Percentiles rank a stretch among this genome's conserved stretches.
Conservation (phyloP, 2,113 vertebrate genomes). For the Loxodonta africana region DNA sequence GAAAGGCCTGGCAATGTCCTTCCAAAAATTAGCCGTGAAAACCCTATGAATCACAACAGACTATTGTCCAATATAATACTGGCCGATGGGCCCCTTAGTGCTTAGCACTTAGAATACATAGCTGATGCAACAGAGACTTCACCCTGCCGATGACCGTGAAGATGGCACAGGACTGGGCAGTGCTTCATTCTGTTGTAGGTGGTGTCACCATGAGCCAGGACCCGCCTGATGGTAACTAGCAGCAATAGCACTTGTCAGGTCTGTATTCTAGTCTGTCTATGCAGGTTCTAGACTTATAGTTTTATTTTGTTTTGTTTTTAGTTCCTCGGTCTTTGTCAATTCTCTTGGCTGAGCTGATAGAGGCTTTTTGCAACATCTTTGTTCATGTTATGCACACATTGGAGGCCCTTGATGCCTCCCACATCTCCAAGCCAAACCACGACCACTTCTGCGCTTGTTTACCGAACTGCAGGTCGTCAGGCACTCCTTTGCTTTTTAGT, state of each 20-base stretch:
- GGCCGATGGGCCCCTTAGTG: no score
- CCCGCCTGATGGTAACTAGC: no score
- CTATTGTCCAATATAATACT: no score
- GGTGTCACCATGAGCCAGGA: no score
- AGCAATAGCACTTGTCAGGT: neutral
- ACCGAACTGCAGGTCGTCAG: neutral
- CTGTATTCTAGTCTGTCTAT: neutral
- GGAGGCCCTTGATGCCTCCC: neutral
- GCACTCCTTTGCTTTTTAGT: neutral
- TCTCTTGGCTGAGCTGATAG: neutral
- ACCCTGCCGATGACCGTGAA: no score
- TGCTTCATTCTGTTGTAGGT: no score
- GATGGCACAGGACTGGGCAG: no score
- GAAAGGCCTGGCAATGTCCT: no score
- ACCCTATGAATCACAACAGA: no score
- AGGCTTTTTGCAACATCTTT: neutral
- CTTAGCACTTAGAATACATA: no score
- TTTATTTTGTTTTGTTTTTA: neutral
- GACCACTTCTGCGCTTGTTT: neutral
- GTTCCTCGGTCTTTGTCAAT: neutral
- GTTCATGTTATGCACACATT: neutral
- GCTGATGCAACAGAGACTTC: no score
- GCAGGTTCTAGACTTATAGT: neutral
- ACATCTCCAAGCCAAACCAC: neutral
- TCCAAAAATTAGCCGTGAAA: no score